Evolutionary conservation across 2,797 vertebrate genomes (phyloP).

Genomic region (Florisuga fusca): DNA sequence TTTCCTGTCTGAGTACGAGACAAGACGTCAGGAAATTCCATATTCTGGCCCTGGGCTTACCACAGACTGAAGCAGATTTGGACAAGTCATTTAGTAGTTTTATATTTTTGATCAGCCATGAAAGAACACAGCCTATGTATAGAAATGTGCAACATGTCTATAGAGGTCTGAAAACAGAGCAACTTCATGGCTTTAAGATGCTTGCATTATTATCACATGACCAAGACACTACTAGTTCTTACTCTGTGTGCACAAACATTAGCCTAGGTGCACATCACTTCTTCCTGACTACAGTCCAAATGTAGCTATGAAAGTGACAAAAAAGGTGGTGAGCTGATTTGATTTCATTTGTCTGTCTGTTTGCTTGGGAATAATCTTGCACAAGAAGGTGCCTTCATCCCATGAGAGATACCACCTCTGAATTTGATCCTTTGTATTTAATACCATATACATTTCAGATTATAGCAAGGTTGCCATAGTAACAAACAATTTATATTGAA

Average conservation of each 20-base stretch:
- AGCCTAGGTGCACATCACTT: background rate
- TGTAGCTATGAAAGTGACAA: accelerated
- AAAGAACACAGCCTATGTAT: accelerated
- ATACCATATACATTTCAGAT: background rate
- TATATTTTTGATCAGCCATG: background rate
- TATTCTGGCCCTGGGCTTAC: background rate
- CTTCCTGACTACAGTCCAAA: accelerated
- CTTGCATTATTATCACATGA: background rate
- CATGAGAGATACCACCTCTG: background rate
- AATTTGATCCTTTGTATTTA: background rate
- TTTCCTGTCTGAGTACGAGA: background rate
- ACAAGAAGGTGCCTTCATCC: background rate
- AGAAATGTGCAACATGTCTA: accelerated
- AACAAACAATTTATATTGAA: conserved; percentile 37
- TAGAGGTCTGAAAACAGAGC: background rate
- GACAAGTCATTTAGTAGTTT: background rate
- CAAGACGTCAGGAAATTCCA: background rate
- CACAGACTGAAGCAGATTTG: background rate
- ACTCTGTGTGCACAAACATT: no score
- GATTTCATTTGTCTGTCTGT: background rate
- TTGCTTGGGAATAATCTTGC: background rate
- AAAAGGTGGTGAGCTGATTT: background rate
- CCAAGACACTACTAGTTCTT: background rate
- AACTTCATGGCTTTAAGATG: accelerated
- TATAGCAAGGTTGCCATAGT: background rate